Conservation (phyloP, 1,140 invertebrate species). For the Pseudomyrmex sp. region DNA sequence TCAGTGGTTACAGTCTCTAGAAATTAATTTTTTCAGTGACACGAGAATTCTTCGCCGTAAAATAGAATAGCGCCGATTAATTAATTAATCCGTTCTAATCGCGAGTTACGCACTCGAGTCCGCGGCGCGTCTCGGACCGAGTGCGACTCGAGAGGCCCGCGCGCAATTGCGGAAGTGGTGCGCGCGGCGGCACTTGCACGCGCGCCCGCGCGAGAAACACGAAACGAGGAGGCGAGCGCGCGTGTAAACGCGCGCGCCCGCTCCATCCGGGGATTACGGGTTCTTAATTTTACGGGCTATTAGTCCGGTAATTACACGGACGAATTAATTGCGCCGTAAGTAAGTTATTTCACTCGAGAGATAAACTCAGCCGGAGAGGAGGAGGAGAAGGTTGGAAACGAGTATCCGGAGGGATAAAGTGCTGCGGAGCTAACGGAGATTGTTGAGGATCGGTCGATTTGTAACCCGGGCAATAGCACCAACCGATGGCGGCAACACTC, state of each 20-base stretch:
- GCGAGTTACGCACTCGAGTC: slow-evolving; percentile 70
- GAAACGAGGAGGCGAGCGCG: slow-evolving; percentile 61
- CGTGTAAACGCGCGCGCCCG: slow-evolving; percentile 68
- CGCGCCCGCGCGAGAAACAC: slow-evolving; percentile 29
- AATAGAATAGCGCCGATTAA: slow-evolving; percentile 54
- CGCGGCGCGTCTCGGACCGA: slow-evolving; percentile 37
- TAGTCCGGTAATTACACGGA: slow-evolving; percentile 80
- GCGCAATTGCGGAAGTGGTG: slow-evolving; percentile 3
- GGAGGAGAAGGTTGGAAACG: slow-evolving; percentile 24
- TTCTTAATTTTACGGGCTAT: slow-evolving; percentile 82
- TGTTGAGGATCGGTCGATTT: slow-evolving; percentile 30
- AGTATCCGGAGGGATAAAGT: slow-evolving; percentile 31
- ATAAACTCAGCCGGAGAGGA: slow-evolving; percentile 52
- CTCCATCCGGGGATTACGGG: slow-evolving; percentile 69
- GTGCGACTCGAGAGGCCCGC: slow-evolving; percentile 55
- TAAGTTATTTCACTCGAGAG: slow-evolving; percentile 76
- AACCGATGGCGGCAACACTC: background rate
- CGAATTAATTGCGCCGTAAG: slow-evolving; percentile 81
- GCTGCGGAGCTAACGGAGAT: slow-evolving; percentile 20
- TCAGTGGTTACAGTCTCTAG: background rate
- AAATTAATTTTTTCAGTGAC: background rate
- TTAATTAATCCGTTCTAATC: slow-evolving; percentile 70
- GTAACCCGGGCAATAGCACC: slow-evolving; percentile 22
- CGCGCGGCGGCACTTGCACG: slow-evolving; percentile 13
- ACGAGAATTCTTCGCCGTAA: no score